Conservation (phyloP, 2,797 vertebrate species). For the Labeo calbasu region DNA sequence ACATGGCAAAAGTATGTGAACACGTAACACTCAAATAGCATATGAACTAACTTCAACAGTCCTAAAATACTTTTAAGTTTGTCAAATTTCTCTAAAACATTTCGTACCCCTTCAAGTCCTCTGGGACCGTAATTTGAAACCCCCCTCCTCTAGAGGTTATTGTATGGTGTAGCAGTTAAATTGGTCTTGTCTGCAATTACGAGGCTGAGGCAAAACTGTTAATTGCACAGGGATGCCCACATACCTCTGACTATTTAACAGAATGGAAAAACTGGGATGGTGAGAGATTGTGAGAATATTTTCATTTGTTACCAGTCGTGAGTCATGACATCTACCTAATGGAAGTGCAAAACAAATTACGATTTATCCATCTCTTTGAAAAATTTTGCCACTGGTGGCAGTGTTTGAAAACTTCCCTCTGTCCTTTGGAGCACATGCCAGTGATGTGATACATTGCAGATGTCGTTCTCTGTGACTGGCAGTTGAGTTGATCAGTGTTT, state of each 20-base stretch:
- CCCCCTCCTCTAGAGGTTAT: background rate
- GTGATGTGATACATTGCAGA: slow-evolving; percentile 19
- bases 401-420: background rate
- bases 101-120: background rate
- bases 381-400: slow-evolving; percentile 51
- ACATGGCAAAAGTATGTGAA: slow-evolving; percentile 19
- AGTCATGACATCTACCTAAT: background rate
- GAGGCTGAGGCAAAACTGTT: background rate
- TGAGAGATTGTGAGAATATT: background rate
- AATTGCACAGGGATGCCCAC: background rate
- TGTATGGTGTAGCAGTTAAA: background rate
- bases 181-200: background rate
- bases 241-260: background rate
- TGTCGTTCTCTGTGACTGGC: slow-evolving; percentile 2
- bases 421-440: slow-evolving; percentile 11
- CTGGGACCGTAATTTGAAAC: background rate
- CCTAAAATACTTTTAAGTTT: background rate
- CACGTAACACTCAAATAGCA: background rate
- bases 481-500: slow-evolving; percentile 28
- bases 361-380: slow-evolving; percentile 42
- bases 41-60: background rate
- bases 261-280: background rate
- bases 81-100: background rate
- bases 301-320: background rate
- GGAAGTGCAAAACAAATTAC: slow-evolving; percentile 64